Base-by-base conservation (phyloP, 2,888 invertebrate genomes). In the Limnephilus lunatus region DNA sequence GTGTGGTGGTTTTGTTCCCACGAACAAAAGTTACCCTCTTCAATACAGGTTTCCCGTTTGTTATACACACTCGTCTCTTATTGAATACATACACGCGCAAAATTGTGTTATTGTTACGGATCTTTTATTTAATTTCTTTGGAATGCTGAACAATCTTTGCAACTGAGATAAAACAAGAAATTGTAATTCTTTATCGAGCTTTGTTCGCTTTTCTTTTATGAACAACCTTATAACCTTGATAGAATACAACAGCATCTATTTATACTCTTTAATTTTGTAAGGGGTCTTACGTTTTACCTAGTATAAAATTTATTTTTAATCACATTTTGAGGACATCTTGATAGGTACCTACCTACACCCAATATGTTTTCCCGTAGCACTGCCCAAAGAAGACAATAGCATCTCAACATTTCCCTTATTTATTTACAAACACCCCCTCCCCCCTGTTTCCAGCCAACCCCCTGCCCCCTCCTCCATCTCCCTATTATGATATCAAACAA, bases 401-500 rank as follows among this genome's bases (percentile, higher is more conserved):
- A 88, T 88, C 88, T 88, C 88, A 88, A 68, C 88, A 90, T 90
- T 90, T 90, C 83, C 90, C 85, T 83, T 83, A 90, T 85, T 85
- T 90, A 90, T 90, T 68, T 68, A 68, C 82, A 90, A 90, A 90
- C 83, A 68, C 48, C 83, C 82, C 48, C 44, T 32, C 88, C 90
- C 32, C 44, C 82, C 35, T 19, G 15, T 30, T 5, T 80, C 85
- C 91, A 83, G 82, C 44, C 89, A n/a, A 44, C 90, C 85, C 53
- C 12, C 35, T 85, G 19, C 87, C 83, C 82, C 89, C 30, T 82
- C 87, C 88, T 44, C 25, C 86, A 15, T 35, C 30, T 53, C 81
- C 44, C 93, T 93, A 96, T 95, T 95, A 95, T 95, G 95, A 95
- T 95, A 95, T 94, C 95, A 95, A 95, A 95, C 95, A 96, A 95